Evolutionary conservation across 2,113 vertebrate genomes (phyloP), one percentile per base, ranked within the genome.

Genomic region (Toxotes jaculatrix): DNA sequence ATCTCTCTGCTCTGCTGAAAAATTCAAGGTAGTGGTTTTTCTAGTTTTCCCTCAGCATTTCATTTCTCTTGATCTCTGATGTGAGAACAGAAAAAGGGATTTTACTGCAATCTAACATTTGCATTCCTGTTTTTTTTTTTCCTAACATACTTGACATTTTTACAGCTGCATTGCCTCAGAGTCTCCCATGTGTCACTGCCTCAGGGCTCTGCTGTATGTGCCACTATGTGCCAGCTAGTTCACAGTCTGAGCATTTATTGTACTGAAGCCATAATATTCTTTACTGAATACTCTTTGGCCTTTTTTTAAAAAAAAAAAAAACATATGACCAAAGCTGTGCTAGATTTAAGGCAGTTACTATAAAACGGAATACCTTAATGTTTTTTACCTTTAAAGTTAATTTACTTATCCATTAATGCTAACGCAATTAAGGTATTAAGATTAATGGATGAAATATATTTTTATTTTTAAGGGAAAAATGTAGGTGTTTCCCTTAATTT

Each of bases 181-280:
- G 14, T 34, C 59, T 19, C 61, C 57, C 51, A 27, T 42, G 12
- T 80, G 53, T 51, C 64, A n/a, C 49, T 40, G 32, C 60, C 47
- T 70, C 36, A 38, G 3, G n/a, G 38, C 59, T 57, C 73, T 66
- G 69, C 59, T 78, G 56, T 64, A 45, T 62, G 51, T 31, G 36
- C 34, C 19, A 34, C n/a, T n/a, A n/a, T 9, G 32, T 80, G 57
- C 57, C 68, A 69, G 74, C 38, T 13, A 32, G 8, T 51, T 55
- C 34, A 77, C 38, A 19, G 16, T 47, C 8, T 36, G 62, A 85
- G 19, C 43, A 56, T 43, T 63, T 55, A 74, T 56, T 49, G 5
- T 23, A 42, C 63, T 68, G 13, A 40, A 84, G 72, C 86, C 84
- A 72, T 87, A 82, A 71, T 60, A 57, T 60, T 79, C 60, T 68